Evolutionary conservation across 2,888 invertebrate genomes (phyloP).

Genomic region (Chirona hameri): DNA sequence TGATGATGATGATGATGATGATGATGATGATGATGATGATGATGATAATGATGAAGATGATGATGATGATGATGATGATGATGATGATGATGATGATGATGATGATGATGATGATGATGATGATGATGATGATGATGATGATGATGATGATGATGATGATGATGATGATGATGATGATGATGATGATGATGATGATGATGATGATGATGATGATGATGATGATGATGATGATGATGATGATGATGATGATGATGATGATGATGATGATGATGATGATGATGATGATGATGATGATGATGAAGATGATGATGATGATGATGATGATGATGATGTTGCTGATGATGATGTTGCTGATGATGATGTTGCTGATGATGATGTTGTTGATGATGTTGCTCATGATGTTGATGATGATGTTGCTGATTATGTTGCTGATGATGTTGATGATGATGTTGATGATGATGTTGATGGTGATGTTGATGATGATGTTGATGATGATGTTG

Average conservation of each 20-base stretch:
- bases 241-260: slow-evolving; percentile 22
- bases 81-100: too few relatives aligned
- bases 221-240: slow-evolving; percentile 22
- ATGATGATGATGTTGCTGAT: too few relatives aligned
- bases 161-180: slow-evolving; percentile 22
- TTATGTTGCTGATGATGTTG: too few relatives aligned
- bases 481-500: slow-evolving; percentile 8
- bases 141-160: slow-evolving; percentile 22
- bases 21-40: too few relatives aligned
- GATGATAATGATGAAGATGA: too few relatives aligned
- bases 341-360: too few relatives aligned
- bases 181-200: slow-evolving; percentile 22
- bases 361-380: too few relatives aligned
- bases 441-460: too few relatives aligned
- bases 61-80: too few relatives aligned
- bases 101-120: too few relatives aligned
- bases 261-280: slow-evolving; percentile 22
- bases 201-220: slow-evolving; percentile 22
- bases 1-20: neutral
- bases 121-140: slow-evolving; percentile 22
- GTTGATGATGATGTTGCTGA: too few relatives aligned
- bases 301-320: slow-evolving; percentile 9
- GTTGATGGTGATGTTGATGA: slow-evolving; percentile 6
- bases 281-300: slow-evolving; percentile 22
- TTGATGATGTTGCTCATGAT: too few relatives aligned